Conservation (phyloP, 2,113 vertebrate species). For the Chamaea fasciata region DNA sequence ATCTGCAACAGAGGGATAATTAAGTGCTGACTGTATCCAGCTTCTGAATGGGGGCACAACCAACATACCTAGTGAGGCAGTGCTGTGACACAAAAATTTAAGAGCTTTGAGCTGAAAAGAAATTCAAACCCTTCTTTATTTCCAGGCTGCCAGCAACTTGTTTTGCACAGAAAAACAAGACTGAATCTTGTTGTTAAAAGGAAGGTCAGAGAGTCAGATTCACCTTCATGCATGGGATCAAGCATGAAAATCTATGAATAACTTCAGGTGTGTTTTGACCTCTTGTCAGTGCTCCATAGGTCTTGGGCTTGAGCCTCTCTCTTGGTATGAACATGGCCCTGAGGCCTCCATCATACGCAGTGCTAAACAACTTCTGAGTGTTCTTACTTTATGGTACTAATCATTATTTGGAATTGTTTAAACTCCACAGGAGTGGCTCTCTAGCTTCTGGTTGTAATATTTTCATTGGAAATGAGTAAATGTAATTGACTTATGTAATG, state of each 20-base stretch:
- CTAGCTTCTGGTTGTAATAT: not conserved
- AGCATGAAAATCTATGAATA: not conserved
- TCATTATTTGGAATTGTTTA: not conserved
- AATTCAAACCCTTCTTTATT: not conserved
- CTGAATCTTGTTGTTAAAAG: not conserved
- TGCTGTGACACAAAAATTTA: not conserved
- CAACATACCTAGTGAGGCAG: not conserved
- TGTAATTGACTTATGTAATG: not conserved
- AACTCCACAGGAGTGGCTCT: not conserved
- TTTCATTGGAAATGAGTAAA: not conserved
- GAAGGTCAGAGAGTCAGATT: not conserved
- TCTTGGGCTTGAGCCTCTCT: not conserved
- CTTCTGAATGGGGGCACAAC: not conserved
- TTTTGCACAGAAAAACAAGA: conserved; percentile 1
- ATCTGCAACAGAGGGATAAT: not conserved
- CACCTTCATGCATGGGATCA: not conserved
- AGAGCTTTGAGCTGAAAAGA: not conserved
- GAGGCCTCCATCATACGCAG: not conserved
- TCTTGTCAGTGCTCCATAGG: not conserved
- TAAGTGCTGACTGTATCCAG: not conserved
- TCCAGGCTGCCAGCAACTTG: not conserved
- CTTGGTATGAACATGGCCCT: fast-evolving
- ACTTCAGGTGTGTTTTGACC: not conserved
- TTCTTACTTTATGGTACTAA: not conserved
- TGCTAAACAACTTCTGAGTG: not conserved